A percentile compares a stretch with the other conserved stretches of the same genome.
phyloP scores from a whole-genome alignment of 2,113 vertebrate genomes.

The Callopanchax toddi region DNA sequence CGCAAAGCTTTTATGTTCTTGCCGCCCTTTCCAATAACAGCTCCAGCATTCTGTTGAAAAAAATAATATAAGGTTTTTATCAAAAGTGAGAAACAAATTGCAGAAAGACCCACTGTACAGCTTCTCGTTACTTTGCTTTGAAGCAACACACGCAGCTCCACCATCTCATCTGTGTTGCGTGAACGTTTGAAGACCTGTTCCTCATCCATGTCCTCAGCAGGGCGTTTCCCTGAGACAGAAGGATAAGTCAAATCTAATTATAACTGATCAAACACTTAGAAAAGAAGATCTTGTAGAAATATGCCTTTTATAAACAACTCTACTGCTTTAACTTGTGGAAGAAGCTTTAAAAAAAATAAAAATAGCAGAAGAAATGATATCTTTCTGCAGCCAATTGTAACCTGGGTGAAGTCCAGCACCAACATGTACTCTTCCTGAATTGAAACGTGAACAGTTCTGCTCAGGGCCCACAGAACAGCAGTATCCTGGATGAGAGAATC shows the following conservation, averaged over 20 bases:
- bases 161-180: slow-evolving; percentile 95
- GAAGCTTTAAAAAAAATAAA: slow-evolving; percentile 11
- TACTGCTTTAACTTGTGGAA: not conserved
- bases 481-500: slow-evolving; percentile 61
- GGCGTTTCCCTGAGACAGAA: slow-evolving; percentile 89
- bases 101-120: not conserved
- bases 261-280: not conserved
- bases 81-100: not conserved
- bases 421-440: slow-evolving; percentile 63
- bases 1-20: slow-evolving; percentile 99
- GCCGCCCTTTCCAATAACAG: slow-evolving; percentile 98
- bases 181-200: slow-evolving; percentile 97
- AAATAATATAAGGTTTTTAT: not conserved
- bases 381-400: slow-evolving; percentile 42
- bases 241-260: not conserved
- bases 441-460: slow-evolving; percentile 59
- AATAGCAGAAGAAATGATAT: slow-evolving; percentile 22
- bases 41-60: slow-evolving; percentile 90
- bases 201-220: slow-evolving; percentile 97
- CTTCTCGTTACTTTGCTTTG: slow-evolving; percentile 91
- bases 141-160: slow-evolving; percentile 94
- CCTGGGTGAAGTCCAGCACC: slow-evolving; percentile 52
- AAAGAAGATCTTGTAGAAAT: no score
- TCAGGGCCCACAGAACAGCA: slow-evolving; percentile 61
- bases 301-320: not conserved